These are phyloP conservation scores for Andrena bicolor DNA, from an alignment of 2,888 invertebrate species.

Conservation along the genomic window DNA sequence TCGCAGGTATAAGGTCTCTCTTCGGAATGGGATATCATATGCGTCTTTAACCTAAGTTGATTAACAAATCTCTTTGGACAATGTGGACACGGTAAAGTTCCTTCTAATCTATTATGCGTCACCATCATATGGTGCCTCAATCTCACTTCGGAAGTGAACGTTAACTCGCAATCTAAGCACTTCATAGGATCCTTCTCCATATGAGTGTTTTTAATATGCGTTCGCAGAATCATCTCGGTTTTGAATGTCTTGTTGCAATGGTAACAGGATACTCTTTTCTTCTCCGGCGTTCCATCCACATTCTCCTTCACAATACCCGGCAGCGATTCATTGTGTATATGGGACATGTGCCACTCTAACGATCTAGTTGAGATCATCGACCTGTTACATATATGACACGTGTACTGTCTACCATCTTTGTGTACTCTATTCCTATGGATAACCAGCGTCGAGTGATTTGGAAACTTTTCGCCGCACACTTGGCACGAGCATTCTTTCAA, in stretches of 20 bases:
- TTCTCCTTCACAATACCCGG: slow-evolving; percentile 73
- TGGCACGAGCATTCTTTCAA: slow-evolving; percentile 83
- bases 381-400: slow-evolving; percentile 83
- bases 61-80: slow-evolving; percentile 83
- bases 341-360: slow-evolving; percentile 83
- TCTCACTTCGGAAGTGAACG: slow-evolving; percentile 82
- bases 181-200: slow-evolving; percentile 83
- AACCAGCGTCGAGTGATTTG: slow-evolving; percentile 83
- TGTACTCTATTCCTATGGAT: slow-evolving; percentile 83
- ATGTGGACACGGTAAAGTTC: slow-evolving; percentile 82
- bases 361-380: slow-evolving; percentile 83
- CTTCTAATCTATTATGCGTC: slow-evolving; percentile 80
- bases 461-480: slow-evolving; percentile 83
- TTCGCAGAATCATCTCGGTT: slow-evolving; percentile 83
- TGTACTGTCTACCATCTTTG: slow-evolving; percentile 82
- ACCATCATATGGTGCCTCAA: slow-evolving; percentile 84
- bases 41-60: slow-evolving; percentile 82
- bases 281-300: slow-evolving; percentile 71
- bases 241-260: slow-evolving; percentile 83
- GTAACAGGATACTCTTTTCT: slow-evolving; percentile 80
- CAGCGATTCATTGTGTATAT: slow-evolving; percentile 81
- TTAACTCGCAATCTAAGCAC: slow-evolving; percentile 80
- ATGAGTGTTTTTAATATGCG: slow-evolving; percentile 83
- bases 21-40: slow-evolving; percentile 84
- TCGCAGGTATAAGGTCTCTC: slow-evolving; percentile 82